phyloP scores from a whole-genome alignment of 2,113 vertebrate species.

The Piaya cayana region DNA sequence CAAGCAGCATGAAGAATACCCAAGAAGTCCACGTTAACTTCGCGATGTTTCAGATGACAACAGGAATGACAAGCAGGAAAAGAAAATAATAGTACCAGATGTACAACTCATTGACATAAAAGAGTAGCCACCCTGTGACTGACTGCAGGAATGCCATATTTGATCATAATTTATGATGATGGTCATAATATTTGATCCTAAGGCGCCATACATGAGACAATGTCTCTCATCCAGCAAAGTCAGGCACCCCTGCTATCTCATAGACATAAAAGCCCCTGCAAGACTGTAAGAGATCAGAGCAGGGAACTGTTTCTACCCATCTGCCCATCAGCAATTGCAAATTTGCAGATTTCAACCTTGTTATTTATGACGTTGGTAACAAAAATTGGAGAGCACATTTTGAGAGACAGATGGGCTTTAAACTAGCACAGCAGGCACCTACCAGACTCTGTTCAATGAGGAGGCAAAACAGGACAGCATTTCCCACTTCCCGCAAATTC shows the following conservation, averaged over 20 bases:
- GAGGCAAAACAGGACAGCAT: conserved; percentile 87
- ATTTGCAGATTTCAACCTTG: neutral
- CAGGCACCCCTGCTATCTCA: neutral
- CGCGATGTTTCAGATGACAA: neutral
- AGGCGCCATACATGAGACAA: neutral
- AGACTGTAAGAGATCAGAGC: neutral
- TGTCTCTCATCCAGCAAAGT: neutral
- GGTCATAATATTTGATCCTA: neutral
- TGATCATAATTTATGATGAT: neutral
- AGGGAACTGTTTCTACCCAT: neutral
- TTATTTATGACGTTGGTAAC: neutral
- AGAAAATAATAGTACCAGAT: neutral
- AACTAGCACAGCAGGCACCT: conserved; percentile 51
- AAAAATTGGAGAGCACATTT: neutral
- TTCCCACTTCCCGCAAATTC: conserved; percentile 89
- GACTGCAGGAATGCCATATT: neutral
- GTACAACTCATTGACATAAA: neutral
- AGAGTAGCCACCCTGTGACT: neutral
- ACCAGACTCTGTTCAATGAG: conserved; percentile 91
- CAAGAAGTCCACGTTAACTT: neutral
- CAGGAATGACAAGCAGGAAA: neutral
- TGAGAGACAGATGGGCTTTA: conserved; percentile 10
- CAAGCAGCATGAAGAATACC: neutral
- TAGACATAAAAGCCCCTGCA: neutral
- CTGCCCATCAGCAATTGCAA: neutral